These are phyloP conservation scores for Melikaiella ostensackeni DNA, from an alignment of 2,888 invertebrate genomes.

Conservation along the genomic window DNA sequence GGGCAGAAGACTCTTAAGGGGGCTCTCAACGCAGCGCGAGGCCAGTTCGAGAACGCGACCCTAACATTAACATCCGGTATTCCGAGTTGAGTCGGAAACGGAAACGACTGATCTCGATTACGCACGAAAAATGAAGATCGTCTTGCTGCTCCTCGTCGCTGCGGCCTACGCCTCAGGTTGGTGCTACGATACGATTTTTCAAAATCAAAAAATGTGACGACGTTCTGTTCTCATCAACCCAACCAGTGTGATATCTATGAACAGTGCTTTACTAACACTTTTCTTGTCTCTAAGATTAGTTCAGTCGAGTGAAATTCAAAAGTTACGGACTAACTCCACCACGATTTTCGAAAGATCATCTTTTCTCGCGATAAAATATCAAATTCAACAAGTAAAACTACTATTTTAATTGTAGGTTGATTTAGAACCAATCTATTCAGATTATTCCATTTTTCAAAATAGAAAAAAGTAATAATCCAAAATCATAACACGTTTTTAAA, in stretches of 20 bases:
- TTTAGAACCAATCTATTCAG: no score
- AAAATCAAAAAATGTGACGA: neutral
- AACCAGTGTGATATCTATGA: constrained; percentile 12
- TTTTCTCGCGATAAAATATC: neutral
- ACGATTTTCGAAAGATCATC: neutral
- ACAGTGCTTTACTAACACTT: constrained; percentile 1
- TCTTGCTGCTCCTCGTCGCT: constrained; percentile 79
- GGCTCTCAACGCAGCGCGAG: constrained; percentile 73
- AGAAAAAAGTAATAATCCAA: no score
- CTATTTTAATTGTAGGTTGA: no score
- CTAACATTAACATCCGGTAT: constrained; percentile 75
- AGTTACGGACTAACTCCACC: neutral
- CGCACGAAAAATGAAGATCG: constrained; percentile 78
- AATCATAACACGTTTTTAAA: no score
- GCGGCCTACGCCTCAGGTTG: constrained; percentile 80
- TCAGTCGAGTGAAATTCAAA: neutral
- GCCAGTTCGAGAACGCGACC: constrained; percentile 76
- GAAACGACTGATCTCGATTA: constrained; percentile 65
- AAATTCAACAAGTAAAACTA: neutral
- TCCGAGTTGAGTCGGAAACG: constrained; percentile 71
- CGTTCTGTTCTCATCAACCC: constrained; percentile 3
- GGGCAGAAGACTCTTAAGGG: constrained; percentile 75
- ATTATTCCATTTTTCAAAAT: no score
- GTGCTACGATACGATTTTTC: constrained; percentile 59
- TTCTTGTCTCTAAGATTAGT: neutral